phyloP scores from a whole-genome alignment of 2,888 invertebrate species.

The Cartodere bifasciata region DNA sequence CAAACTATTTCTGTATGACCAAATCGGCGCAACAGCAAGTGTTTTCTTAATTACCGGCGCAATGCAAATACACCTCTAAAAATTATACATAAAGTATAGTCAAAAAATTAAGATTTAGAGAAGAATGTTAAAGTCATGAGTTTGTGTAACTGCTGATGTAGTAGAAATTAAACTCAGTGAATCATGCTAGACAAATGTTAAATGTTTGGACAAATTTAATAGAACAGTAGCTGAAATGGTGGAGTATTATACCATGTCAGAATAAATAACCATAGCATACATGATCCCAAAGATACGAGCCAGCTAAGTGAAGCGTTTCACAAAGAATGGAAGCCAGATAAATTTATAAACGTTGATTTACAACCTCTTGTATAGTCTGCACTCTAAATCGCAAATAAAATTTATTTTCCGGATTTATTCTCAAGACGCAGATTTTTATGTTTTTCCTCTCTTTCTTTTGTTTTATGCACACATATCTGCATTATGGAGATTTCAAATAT shows the following conservation, averaged over 20 bases:
- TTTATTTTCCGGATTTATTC: conserved; percentile 25
- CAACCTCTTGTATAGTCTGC: conserved; percentile 29
- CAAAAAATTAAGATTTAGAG: too few species aligned
- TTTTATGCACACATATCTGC: too few species aligned
- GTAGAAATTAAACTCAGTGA: too few species aligned
- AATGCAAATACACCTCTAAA: too few species aligned
- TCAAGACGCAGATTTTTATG: conserved; percentile 17
- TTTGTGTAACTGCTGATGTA: too few species aligned
- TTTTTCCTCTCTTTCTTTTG: conserved; percentile 5
- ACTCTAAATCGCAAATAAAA: conserved; percentile 30
- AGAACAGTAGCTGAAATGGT: too few species aligned
- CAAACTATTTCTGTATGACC: too few species aligned
- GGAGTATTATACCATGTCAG: conserved; percentile 33
- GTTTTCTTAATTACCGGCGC: too few species aligned
- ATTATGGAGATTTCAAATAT: too few species aligned
- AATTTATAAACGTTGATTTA: conserved; percentile 36
- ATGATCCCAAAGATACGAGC: conserved; percentile 31
- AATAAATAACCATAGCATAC: conserved; percentile 33
- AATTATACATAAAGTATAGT: too few species aligned
- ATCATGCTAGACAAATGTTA: conserved; percentile 31
- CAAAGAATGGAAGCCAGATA: conserved; percentile 34
- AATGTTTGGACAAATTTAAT: conserved; percentile 37
- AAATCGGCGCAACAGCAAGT: too few species aligned
- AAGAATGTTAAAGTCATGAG: too few species aligned
- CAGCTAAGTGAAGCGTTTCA: conserved; percentile 34